Base-by-base conservation (phyloP, 2,888 invertebrate species). In the Drosophila fungiperda region DNA sequence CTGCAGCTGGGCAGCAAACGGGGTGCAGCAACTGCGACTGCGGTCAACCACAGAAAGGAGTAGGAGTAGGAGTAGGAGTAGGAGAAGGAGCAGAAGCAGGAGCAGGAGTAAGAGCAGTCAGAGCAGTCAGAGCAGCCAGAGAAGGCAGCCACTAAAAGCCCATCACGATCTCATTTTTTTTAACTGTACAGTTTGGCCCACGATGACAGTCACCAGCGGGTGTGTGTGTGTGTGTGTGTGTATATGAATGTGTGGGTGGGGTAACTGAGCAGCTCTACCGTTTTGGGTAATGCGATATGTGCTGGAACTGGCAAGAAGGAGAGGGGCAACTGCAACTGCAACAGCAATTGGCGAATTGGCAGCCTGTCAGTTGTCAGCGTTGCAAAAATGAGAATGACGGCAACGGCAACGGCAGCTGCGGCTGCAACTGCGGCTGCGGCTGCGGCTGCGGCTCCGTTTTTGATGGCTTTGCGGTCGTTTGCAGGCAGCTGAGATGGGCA, bases 381-480 rank as follows among this genome's bases (percentile, higher is more conserved):
- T n/a, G 20, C 69, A 60, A 38, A 57, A 26, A 42, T 38, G 33
- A 45, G 23, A 42, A 23, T 45, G 57, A 42, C 35, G 32, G 20
- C 60, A 35, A 15, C 42, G 32, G 68, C 23, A 57, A 69, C 48
- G 58, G 67, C 57, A 3, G 26, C 26, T 26, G 23, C 26, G 26
- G 26, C 26, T 3, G 2, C 26, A 26, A 26, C 26, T 26, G 26
- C 26, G 26, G 26, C 26, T 26, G 26, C 26, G 26, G 26, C 23
- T 57, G 29, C 36, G 32, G 68, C 23, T 61, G 74, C 50, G 60
- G 67, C 58, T 67, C 69, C 58, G 42, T 77, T 72, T 67, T 66
- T 79, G 73, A 88, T 88, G 83, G 78, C 68, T 73, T 78, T 88
- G 90, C 65, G 82, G 82, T 83, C 57, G 52, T 35, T 42, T 33